Base-by-base conservation (phyloP, 1,140 invertebrate species). In the Oppia nitens region DNA sequence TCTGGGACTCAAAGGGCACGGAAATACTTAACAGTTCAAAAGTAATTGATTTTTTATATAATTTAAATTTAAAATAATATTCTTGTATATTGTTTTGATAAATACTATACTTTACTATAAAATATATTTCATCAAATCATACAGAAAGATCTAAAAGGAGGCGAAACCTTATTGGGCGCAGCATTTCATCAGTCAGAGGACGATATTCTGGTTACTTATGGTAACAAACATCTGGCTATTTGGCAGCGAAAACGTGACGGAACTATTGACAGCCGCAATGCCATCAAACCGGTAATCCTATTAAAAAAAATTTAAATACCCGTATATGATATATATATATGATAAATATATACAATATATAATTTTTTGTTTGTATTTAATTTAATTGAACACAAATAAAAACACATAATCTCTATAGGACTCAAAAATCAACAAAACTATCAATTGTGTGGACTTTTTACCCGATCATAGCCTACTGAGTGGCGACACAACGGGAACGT, bases 141-240 rank as follows among this genome's bases (percentile, higher is more conserved):
- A n/a, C 67, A 87, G 85, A 87, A 84, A 27, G n/a, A 29, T 60
- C 26, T 63, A 64, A 64, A 64, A 0, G 73, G 88, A 54, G 87
- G 93, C 69, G 85, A 91, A 65, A 29, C 14, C 49, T 70, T 95
- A 21, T 83, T 85, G 0, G 88, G 87, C 0, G 87, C 85, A 0
- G 84, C 86, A 2, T 95, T 94, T 71, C 89, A 95, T 74, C 91
- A 91, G 0, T 73, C 86, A 6, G 90, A 95, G 66, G 87, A 92
- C 69, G 92, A 92, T 74, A 76, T 88, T 14, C 79, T 96, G 53
- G 87, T 96, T 52, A 92, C 87, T 0, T 88, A 90, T 66, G 92
- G 92, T 9, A 87, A 89, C 66, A 85, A 87, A 3, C 88, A 94
- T 72, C 74, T 96, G 47, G 83, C 87, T 72, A 85, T 60, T 17